Percentiles rank a stretch among this genome's conserved stretches.
phyloP scores from a whole-genome alignment of 1,140 invertebrate species.

The Proctacanthus coquilletti region DNA sequence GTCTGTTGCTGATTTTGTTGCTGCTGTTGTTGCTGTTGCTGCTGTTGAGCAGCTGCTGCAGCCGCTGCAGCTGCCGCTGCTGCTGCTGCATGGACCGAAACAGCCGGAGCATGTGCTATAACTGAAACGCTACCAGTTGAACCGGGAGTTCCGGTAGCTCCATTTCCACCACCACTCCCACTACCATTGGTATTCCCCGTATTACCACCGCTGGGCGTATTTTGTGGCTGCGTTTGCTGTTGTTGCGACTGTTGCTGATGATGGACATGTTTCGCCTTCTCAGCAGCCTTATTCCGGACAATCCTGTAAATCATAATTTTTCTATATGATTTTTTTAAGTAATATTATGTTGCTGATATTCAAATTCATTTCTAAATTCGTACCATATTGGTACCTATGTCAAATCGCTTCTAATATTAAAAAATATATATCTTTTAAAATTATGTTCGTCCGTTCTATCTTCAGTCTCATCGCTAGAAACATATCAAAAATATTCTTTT shows the following conservation, averaged over 20 bases:
- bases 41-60: conserved; percentile 79
- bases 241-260: conserved; percentile 50
- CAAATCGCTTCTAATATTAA: no score
- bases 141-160: conserved; percentile 10
- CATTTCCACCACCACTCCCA: conserved; percentile 12
- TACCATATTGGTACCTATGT: no score
- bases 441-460: no score
- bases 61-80: conserved; percentile 48
- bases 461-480: no score
- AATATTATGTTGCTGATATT: no score
- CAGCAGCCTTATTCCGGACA: conserved; percentile 88
- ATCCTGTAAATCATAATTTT: conserved; percentile 45
- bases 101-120: conserved; percentile 49
- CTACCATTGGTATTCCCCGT: no score
- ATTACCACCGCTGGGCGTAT: conserved; percentile 19
- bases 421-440: no score
- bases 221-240: no score
- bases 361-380: no score
- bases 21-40: conserved; percentile 48
- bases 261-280: conserved; percentile 85
- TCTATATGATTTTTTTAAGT: neutral
- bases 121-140: conserved; percentile 28
- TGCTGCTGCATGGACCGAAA: conserved; percentile 64
- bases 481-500: no score
- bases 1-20: conserved; percentile 32